Evolutionary conservation across 2,797 vertebrate genomes (phyloP), one percentile per base, ranked within the genome.

Genomic region (Basileuterus tristriatus): DNA sequence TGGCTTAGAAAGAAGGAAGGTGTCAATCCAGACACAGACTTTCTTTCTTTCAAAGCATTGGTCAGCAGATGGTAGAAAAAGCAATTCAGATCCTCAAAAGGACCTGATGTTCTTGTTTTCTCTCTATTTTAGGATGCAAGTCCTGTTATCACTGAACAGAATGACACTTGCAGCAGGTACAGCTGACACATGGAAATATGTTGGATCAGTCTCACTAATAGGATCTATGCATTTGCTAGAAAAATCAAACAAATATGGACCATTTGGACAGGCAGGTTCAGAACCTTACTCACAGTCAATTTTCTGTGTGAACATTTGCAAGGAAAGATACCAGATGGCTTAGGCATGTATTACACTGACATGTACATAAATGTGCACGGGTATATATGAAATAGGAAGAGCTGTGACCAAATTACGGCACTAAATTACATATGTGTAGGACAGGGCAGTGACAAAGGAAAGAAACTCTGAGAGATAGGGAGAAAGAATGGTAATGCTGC

Each of bases 91-190:
- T 96, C 93, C 74, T 91, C 83, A 75, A 78, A 87, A 96, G 95
- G 92, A 96, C 94, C 94, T 94, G 41, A 92, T 92, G 94, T 96
- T 96, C 95, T 93, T 91, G 77, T 89, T 96, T 95, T 95, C 93
- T 89, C 89, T 95, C 96, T 96, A 97, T 97, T 98, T 96, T 95
- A 96, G 96, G 96, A 96, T 70, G 68, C 92, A 68, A 95, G 94
- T 94, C 94, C 95, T 89, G 94, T 96, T 95, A 93, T 88, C 94
- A 53, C 81, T 37, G 95, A 97, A 89, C 97, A 97, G 96, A 96
- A 89, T 95, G 96, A 96, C 96, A 97, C 86, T 96, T 97, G 87
- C 96, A 97, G 97, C 97, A 98, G 97, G 97, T 95, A 95, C 94
- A 96, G 90, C 67, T 94, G 95, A 97, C 97, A 97, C 96, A 82